Evolutionary conservation across 1,140 invertebrate species (phyloP).

Genomic region (Halesus radiatus): DNA sequence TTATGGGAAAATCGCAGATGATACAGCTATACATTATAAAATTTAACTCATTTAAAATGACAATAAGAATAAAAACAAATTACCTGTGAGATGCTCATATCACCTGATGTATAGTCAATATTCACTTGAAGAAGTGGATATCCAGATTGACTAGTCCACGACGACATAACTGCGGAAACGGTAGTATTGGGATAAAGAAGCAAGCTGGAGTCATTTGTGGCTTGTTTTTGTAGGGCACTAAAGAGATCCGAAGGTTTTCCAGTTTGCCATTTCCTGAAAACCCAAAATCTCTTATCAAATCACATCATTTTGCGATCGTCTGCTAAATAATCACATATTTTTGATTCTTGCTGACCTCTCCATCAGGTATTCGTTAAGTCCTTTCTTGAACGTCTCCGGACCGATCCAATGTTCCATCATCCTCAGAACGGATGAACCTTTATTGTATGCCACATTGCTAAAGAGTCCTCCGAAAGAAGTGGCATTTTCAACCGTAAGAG

Average conservation of each 20-base stretch:
- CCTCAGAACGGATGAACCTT: slow-evolving; percentile 78
- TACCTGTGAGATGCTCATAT: slow-evolving; percentile 70
- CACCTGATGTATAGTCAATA: slow-evolving; percentile 66
- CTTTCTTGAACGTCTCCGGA: slow-evolving; percentile 72
- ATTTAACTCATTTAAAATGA: too few species aligned
- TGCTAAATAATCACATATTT: not conserved
- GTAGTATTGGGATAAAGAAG: slow-evolving; percentile 53
- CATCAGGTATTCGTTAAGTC: slow-evolving; percentile 70
- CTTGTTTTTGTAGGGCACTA: slow-evolving; percentile 71
- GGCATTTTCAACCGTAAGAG: slow-evolving; percentile 69
- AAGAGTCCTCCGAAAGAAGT: slow-evolving; percentile 72
- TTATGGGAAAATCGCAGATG: too few species aligned
- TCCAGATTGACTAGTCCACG: slow-evolving; percentile 69
- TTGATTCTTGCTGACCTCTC: not conserved
- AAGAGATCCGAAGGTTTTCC: slow-evolving; percentile 80
- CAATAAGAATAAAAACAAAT: not conserved
- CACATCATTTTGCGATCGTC: not conserved
- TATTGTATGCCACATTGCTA: slow-evolving; percentile 74
- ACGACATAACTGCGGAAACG: slow-evolving; percentile 64
- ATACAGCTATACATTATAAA: too few species aligned
- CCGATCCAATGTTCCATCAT: slow-evolving; percentile 84
- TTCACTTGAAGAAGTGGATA: slow-evolving; percentile 69
- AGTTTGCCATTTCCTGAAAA: slow-evolving; percentile 62
- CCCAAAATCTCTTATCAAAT: slow-evolving; percentile 11
- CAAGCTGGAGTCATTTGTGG: slow-evolving; percentile 60